phyloP scores from a whole-genome alignment of 2,888 invertebrate species.

The Loripinus fragilis region DNA sequence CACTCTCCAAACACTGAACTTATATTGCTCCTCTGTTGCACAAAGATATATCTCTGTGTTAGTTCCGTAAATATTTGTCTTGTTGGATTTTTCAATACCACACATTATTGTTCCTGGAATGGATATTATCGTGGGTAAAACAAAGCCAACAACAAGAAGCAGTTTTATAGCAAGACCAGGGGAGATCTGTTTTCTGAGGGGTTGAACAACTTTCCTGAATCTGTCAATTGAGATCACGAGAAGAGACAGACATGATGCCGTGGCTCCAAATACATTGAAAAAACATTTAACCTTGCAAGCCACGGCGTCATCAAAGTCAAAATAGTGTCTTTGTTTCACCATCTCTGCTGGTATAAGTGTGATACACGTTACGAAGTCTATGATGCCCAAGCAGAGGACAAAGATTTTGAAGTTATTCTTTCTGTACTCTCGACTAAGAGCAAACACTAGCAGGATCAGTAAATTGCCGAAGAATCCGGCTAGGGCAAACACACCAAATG shows the following conservation, averaged over 20 bases:
- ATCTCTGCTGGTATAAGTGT: conserved; percentile 56
- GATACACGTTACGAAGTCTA: conserved; percentile 52
- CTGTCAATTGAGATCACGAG: conserved; percentile 53
- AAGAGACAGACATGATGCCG: conserved; percentile 48
- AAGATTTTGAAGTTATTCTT: conserved; percentile 56
- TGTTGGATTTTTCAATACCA: conserved; percentile 41
- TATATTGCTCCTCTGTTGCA: conserved; percentile 40
- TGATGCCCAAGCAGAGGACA: conserved; percentile 49
- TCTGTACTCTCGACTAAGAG: conserved; percentile 47
- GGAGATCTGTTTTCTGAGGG: conserved; percentile 48
- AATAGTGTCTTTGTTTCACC: conserved; percentile 53
- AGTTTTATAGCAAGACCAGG: conserved; percentile 41
- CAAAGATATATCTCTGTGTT: conserved; percentile 50
- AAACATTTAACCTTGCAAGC: conserved; percentile 56
- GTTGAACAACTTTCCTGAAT: conserved; percentile 48
- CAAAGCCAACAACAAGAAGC: conserved; percentile 36
- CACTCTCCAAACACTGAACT: conserved; percentile 36
- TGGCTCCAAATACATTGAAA: conserved; percentile 52
- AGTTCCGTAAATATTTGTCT: conserved; percentile 43
- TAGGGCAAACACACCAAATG: conserved; percentile 47
- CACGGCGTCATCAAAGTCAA: conserved; percentile 37
- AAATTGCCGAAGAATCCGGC: conserved; percentile 51
- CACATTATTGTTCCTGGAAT: conserved; percentile 56
- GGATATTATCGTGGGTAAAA: conserved; percentile 38
- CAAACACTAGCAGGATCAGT: conserved; percentile 47